Conservation (phyloP, 2,888 invertebrate genomes). For the Melangyna quadrimaculata region DNA sequence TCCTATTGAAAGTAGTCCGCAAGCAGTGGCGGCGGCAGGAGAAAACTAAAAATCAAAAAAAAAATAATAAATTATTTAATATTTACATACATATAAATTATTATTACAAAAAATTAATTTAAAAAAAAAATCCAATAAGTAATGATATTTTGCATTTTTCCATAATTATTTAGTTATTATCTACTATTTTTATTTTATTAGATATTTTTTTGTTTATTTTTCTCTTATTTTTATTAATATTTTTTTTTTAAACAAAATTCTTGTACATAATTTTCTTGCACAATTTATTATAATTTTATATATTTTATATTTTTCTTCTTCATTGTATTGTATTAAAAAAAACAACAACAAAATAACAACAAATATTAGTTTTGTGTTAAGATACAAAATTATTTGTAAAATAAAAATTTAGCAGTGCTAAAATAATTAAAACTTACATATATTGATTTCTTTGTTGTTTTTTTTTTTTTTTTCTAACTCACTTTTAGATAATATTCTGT, state of each 20-base stretch:
- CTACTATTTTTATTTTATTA: conserved; percentile 5
- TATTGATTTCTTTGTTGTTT: neutral
- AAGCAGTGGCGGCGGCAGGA: conserved; percentile 30
- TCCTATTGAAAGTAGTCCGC: conserved; percentile 75
- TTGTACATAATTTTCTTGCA: conserved; percentile 59
- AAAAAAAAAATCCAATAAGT: conserved; percentile 60
- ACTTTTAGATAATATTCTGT: neutral
- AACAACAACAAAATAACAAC: neutral
- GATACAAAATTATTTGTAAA: conserved; percentile 30
- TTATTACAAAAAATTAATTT: conserved; percentile 29
- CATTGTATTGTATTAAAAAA: conserved; percentile 21
- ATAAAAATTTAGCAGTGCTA: conserved; percentile 54
- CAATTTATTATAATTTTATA: conserved; percentile 34
- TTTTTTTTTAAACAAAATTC: conserved; percentile 51
- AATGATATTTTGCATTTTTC: conserved; percentile 65
- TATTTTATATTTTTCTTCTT: conserved; percentile 29
- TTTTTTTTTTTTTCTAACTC: conserved; percentile 7
- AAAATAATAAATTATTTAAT: conserved; percentile 15
- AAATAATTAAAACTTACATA: neutral
- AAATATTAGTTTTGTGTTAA: conserved; percentile 11
- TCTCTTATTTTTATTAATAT: conserved; percentile 31
- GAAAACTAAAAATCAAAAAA: conserved; percentile 25
- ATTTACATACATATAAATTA: conserved; percentile 25
- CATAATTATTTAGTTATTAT: conserved; percentile 34
- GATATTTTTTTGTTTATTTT: conserved; percentile 13